phyloP scores from a whole-genome alignment of 2,888 invertebrate species.

The Acanthosepion pharaonis region DNA sequence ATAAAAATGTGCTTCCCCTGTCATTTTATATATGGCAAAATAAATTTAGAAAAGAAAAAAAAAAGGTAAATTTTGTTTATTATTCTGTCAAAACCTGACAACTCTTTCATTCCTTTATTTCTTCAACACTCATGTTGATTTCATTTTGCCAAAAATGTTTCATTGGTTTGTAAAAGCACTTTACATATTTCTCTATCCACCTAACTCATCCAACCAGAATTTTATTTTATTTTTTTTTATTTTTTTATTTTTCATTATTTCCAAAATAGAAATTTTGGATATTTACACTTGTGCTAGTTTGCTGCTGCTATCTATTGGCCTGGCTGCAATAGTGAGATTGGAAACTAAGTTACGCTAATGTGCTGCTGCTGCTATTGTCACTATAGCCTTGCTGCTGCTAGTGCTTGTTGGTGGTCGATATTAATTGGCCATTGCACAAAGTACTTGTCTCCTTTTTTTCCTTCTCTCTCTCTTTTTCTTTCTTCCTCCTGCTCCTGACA shows the following conservation, averaged over 20 bases:
- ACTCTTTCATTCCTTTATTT: neutral
- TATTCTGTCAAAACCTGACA: neutral
- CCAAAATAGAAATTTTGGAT: neutral
- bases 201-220: no score
- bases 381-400: neutral
- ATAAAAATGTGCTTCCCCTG: no score
- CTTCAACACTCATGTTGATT: neutral
- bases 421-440: conserved; percentile 37
- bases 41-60: no score
- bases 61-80: neutral
- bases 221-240: no score
- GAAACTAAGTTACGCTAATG: conserved; percentile 33
- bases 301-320: neutral
- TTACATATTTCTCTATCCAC: neutral
- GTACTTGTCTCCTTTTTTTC: conserved; percentile 33
- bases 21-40: no score
- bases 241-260: neutral
- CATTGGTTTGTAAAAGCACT: neutral
- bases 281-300: neutral
- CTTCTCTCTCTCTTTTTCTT: neutral
- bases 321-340: neutral
- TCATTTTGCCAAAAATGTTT: neutral
- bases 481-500: neutral
- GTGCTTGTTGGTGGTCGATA: conserved; percentile 42
- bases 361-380: neutral